These are phyloP conservation scores for Sitta carolinensis DNA, from an alignment of 2,797 vertebrate species.

Conservation along the genomic window DNA sequence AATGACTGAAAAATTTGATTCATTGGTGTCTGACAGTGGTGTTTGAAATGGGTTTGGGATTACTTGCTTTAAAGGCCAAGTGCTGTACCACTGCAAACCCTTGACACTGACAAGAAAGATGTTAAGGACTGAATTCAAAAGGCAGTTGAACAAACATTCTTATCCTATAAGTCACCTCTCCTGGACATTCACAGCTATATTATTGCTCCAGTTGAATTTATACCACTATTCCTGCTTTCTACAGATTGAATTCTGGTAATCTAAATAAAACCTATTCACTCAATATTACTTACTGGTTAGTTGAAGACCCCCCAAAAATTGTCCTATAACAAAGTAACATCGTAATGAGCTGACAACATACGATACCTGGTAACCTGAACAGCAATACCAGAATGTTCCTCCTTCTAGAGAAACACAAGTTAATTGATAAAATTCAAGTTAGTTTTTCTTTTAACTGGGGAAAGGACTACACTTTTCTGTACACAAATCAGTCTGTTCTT, in stretches of 20 bases:
- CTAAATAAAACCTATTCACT: not conserved
- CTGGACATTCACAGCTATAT: not conserved
- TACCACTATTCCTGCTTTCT: not conserved
- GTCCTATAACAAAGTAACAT: not conserved
- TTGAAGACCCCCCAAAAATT: not conserved
- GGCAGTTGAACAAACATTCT: not conserved
- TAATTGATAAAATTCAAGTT: not conserved
- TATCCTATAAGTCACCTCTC: not conserved
- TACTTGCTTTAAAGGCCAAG: not conserved
- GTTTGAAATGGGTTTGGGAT: not conserved
- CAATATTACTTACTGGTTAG: not conserved
- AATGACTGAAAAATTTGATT: not conserved
- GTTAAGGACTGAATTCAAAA: not conserved
- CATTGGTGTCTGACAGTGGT: not conserved
- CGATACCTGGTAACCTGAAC: not conserved
- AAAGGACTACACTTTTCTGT: not conserved
- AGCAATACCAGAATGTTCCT: not conserved
- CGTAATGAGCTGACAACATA: not conserved
- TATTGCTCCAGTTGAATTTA: not conserved
- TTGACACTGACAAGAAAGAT: not conserved
- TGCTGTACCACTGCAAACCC: not conserved
- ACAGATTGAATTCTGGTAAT: not conserved
- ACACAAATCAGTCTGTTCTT: conserved; percentile 24
- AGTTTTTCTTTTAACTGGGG: not conserved
- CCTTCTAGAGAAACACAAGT: not conserved